These are phyloP conservation scores for Mesochorus sp. DNA, from an alignment of 2,888 invertebrate genomes.

Conservation along the genomic window DNA sequence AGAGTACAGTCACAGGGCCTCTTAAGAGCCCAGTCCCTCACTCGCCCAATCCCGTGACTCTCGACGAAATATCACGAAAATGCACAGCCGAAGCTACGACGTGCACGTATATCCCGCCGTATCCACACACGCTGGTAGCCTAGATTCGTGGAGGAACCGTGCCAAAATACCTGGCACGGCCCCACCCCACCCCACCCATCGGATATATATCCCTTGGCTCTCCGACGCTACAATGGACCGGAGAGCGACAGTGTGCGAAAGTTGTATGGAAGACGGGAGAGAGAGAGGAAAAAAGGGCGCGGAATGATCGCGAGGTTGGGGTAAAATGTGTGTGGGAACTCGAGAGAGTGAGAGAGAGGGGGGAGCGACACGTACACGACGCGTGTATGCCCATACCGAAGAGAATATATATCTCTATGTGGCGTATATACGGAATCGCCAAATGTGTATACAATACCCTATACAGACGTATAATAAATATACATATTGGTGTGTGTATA, in stretches of 20 bases:
- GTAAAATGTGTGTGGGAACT: conserved; percentile 15
- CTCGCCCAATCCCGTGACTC: too few species aligned
- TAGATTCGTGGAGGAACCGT: conserved; percentile 52
- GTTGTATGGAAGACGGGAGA: conserved; percentile 40
- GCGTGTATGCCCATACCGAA: conserved; percentile 15
- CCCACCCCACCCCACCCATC: conserved; percentile 51
- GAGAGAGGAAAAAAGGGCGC: conserved; percentile 41
- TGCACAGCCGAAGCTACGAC: conserved; percentile 30
- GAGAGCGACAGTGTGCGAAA: conserved; percentile 51
- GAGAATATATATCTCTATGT: conserved; percentile 6
- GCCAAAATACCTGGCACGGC: conserved; percentile 65
- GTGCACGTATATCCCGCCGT: too few species aligned
- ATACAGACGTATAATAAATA: too few species aligned
- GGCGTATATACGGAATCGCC: neutral
- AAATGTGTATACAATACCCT: neutral
- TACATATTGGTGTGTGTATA: neutral
- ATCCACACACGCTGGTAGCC: conserved; percentile 42
- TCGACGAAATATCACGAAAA: conserved; percentile 34
- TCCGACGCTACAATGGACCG: conserved; percentile 45
- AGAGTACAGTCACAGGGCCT: neutral
- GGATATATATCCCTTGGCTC: conserved; percentile 13
- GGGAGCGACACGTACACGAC: conserved; percentile 27
- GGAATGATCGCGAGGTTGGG: conserved; percentile 15
- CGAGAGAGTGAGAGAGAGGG: neutral
- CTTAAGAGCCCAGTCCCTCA: too few species aligned